These are phyloP conservation scores for Limnephilus lunatus DNA, from an alignment of 2,888 invertebrate species.

Conservation along the genomic window DNA sequence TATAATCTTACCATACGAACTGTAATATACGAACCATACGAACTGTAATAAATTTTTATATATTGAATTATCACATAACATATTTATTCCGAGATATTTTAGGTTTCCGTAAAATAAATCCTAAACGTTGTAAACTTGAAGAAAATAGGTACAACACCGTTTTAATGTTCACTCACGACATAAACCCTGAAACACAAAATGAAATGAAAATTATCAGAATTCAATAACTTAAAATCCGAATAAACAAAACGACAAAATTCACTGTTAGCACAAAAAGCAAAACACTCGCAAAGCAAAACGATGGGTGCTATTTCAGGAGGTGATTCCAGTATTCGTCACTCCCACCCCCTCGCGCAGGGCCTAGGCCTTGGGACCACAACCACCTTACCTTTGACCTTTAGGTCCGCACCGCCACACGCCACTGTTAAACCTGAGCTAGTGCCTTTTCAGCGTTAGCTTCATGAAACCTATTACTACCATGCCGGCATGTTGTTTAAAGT, in stretches of 20 bases:
- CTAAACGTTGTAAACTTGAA: not conserved
- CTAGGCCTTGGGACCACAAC: not conserved
- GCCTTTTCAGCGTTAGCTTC: not conserved
- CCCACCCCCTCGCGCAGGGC: not conserved
- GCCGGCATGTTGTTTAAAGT: not conserved
- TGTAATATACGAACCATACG: too few species aligned
- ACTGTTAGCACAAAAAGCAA: not conserved
- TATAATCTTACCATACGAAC: too few species aligned
- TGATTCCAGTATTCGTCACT: slow-evolving; percentile 6
- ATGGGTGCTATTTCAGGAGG: slow-evolving; percentile 3
- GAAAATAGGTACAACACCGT: not conserved
- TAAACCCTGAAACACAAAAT: not conserved
- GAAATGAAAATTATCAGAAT: not conserved
- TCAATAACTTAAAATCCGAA: not conserved
- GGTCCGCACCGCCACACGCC: not conserved
- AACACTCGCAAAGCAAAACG: not conserved
- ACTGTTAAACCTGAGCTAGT: not conserved
- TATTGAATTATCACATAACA: too few species aligned
- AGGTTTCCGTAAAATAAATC: not conserved
- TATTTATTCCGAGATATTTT: not conserved
- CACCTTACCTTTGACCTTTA: slow-evolving; percentile 16
- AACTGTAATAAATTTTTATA: too few species aligned
- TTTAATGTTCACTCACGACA: not conserved
- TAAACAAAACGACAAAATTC: not conserved
- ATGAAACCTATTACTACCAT: not conserved